Evolutionary conservation across 2,113 vertebrate genomes (phyloP), one percentile per base, ranked within the genome.

Genomic region (Gopherus evgoodei): DNA sequence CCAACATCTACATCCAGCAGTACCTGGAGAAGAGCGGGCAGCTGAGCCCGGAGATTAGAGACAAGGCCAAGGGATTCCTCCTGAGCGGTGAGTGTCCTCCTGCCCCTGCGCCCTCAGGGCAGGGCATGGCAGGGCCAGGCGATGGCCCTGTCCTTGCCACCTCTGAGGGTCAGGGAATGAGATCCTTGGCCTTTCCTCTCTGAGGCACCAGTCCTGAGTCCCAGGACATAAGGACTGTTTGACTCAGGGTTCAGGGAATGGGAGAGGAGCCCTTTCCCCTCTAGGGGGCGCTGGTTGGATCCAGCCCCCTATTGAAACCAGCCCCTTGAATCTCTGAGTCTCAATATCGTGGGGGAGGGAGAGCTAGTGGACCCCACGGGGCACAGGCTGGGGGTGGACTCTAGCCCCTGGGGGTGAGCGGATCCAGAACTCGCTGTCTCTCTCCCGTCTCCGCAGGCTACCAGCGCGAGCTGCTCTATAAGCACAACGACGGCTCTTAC

Each of bases 1-100:
- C 99, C 35, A 98, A 99, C 98, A 98, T 99, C 95, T 99, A 98
- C 94, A 98, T 98, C 94, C 98, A 98, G 86, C 97, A 98, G 89
- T 98, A 98, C 96, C 97, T 98, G 97, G 96, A 98, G 35, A 98
- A 96, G 96, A 98, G 95, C 0, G 72, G 89, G 47, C 98, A 98
- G 98, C 98, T 98, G 91, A 98, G 92, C 6, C 16, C 84, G 0
- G 83, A 96, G 44, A 98, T 98, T 62, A 95, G 94, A 12, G 87
- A 94, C 82, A 97, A 50, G 75, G 98, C 98, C 0, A 97, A 88
- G 1, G 47, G 27, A 62, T 98, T 98, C 96, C 96, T 98, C 86
- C 93, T 98, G 94, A 97, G 97, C 2, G 98, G 98, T 98, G 88
- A 97, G 97, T 8, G 0, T 27, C 86, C 83, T 89, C 0, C 0